A percentile compares a stretch with the other conserved stretches of the same genome.
Conservation (phyloP, 2,888 invertebrate species). For the Acleris holmiana region DNA sequence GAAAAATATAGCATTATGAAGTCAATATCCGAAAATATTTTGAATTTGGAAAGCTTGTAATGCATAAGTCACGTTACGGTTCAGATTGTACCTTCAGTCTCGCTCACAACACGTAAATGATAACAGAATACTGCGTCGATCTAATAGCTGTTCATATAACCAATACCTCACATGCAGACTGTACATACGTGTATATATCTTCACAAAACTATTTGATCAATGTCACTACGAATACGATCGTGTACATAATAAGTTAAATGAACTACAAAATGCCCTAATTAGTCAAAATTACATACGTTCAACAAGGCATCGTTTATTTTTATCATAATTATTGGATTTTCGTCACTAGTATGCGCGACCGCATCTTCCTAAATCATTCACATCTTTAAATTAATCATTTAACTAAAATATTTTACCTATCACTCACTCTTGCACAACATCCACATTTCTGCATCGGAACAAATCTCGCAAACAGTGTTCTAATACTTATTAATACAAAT, state of each 20-base stretch:
- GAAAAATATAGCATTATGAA: conserved; percentile 46
- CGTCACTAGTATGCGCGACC: conserved; percentile 84
- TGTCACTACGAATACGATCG: conserved; percentile 72
- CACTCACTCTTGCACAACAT: conserved; percentile 74
- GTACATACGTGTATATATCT: conserved; percentile 59
- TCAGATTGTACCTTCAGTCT: conserved; percentile 82
- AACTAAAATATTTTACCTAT: conserved; percentile 82
- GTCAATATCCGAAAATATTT: conserved; percentile 70
- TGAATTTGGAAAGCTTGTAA: conserved; percentile 55
- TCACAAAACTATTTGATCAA: conserved; percentile 78
- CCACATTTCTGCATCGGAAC: conserved; percentile 67
- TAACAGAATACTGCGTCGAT: conserved; percentile 80
- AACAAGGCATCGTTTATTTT: conserved; percentile 78
- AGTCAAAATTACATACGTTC: conserved; percentile 80
- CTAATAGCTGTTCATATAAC: conserved; percentile 58
- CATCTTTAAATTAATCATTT: conserved; percentile 79
- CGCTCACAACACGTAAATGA: conserved; percentile 78
- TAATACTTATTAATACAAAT: conserved; percentile 83
- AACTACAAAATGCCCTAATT: conserved; percentile 81
- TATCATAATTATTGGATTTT: conserved; percentile 83
- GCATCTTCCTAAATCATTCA: conserved; percentile 83
- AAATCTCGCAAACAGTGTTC: conserved; percentile 76
- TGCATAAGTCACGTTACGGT: conserved; percentile 50
- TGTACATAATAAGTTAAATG: conserved; percentile 79
- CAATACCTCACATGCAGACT: conserved; percentile 54